Conservation (phyloP, 2,113 vertebrate genomes). For the Spermophilus dauricus region DNA sequence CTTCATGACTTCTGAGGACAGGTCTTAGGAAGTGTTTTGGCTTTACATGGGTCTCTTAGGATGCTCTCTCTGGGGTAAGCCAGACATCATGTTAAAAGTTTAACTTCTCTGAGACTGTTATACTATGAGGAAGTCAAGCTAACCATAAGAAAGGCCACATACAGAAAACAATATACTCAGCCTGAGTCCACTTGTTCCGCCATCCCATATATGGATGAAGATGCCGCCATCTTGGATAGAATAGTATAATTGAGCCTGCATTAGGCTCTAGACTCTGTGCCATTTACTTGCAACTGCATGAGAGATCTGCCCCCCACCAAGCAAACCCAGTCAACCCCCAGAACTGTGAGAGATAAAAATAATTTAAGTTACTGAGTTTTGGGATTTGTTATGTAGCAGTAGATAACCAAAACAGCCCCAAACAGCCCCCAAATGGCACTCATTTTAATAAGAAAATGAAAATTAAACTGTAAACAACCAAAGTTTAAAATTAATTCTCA, state of each 20-base stretch:
- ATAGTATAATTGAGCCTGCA: not conserved
- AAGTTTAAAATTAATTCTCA: not conserved
- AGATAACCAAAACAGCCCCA: not conserved
- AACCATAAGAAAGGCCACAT: not conserved
- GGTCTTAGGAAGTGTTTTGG: not conserved
- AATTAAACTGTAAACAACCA: constrained; percentile 13
- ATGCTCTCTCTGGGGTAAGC: not conserved
- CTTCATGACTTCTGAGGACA: not conserved
- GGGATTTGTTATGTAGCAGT: not conserved
- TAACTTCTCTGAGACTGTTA: not conserved
- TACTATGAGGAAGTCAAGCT: not conserved
- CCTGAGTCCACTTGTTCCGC: not conserved
- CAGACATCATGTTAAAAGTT: not conserved
- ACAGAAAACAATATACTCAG: not conserved
- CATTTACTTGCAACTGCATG: not conserved
- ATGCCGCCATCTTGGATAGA: not conserved
- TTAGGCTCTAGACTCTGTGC: not conserved
- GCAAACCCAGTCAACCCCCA: not conserved
- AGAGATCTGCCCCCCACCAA: not conserved
- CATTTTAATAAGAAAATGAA: constrained; percentile 18
- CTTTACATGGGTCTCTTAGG: not conserved
- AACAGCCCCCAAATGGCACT: not conserved
- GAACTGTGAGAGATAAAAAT: not conserved
- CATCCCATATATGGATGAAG: not conserved
- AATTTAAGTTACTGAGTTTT: constrained; percentile 23